A percentile compares a stretch with the other conserved stretches of the same genome.
Conservation (phyloP, 2,888 invertebrate genomes). For the Anthoptus insignis region DNA sequence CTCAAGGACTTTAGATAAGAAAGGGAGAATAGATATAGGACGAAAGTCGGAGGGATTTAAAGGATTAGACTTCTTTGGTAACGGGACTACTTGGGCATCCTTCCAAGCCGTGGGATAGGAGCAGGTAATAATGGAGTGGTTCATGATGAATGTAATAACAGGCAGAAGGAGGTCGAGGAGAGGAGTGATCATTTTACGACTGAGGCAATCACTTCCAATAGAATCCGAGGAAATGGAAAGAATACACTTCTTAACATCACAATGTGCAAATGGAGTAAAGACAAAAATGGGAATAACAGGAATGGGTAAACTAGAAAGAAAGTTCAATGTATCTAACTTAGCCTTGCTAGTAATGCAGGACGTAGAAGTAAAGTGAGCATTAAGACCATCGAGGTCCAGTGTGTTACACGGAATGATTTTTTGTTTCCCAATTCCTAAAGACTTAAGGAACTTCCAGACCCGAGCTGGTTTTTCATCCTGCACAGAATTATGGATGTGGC, state of each 20-base stretch:
- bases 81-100: neutral
- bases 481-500: constrained; percentile 30
- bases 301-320: neutral
- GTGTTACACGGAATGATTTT: too few relatives aligned
- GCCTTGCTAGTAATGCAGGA: neutral
- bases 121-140: neutral
- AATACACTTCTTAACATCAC: constrained; percentile 8
- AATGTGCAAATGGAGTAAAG: neutral
- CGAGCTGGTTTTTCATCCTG: neutral
- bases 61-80: neutral
- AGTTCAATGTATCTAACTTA: neutral
- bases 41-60: neutral
- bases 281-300: neutral
- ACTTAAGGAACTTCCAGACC: constrained; percentile 22
- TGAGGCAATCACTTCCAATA: neutral
- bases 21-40: neutral
- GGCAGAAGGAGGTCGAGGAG: neutral
- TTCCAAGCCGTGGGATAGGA: neutral
- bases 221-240: neutral
- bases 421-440: constrained; percentile 22
- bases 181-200: constrained; percentile 4
- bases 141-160: neutral
- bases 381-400: neutral
- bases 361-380: neutral
- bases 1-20: neutral